Conservation (phyloP, 1,140 invertebrate species). For the Orchestia grillus region DNA sequence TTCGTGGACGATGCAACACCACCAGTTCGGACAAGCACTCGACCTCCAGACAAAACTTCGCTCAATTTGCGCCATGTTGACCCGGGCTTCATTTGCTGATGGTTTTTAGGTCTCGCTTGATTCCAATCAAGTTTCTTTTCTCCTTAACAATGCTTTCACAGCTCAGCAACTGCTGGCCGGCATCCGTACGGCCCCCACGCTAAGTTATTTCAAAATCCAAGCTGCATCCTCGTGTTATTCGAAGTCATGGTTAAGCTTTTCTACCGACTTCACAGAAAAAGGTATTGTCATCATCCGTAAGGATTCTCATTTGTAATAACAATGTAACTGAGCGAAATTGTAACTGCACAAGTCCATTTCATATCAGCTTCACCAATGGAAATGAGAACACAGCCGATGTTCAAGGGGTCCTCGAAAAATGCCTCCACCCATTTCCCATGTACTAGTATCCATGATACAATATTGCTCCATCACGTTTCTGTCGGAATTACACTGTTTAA, state of each 20-base stretch:
- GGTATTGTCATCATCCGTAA: too few relatives aligned
- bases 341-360: too few relatives aligned
- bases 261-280: background rate
- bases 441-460: too few relatives aligned
- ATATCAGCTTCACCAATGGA: too few relatives aligned
- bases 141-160: background rate
- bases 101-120: background rate
- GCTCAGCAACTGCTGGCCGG: background rate
- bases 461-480: too few relatives aligned
- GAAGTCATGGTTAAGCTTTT: background rate
- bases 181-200: too few relatives aligned
- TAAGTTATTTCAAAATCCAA: background rate
- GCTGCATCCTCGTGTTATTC: background rate
- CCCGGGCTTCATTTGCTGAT: background rate
- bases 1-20: background rate
- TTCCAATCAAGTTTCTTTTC: constrained; percentile 9
- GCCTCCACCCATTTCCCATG: too few relatives aligned
- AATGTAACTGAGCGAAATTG: too few relatives aligned
- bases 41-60: background rate
- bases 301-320: too few relatives aligned
- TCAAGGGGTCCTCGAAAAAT: too few relatives aligned
- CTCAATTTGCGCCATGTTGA: background rate
- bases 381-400: too few relatives aligned
- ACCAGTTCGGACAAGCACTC: background rate
- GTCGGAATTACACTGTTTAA: too few relatives aligned